Percentiles rank a stretch among this genome's conserved stretches.
Evolutionary conservation across 1,140 invertebrate genomes (phyloP).

Genomic region (Drosophila pectinifera): DNA sequence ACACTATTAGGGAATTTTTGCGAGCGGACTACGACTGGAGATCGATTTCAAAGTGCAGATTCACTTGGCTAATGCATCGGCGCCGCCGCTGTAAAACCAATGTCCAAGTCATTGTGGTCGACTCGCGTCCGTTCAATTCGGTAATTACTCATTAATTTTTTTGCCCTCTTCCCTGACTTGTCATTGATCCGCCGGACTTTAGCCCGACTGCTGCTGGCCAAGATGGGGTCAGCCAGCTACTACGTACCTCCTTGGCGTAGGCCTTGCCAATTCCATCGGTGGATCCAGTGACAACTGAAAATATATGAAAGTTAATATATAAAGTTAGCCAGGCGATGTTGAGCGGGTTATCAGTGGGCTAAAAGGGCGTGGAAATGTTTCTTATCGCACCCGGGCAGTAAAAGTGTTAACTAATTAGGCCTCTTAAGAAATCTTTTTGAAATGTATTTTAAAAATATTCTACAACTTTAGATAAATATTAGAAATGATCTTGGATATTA

Average conservation of each 20-base stretch:
- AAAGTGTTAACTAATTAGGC: constrained; percentile 1
- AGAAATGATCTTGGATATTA: too few species aligned
- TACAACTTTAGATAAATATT: background rate
- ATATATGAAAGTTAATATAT: constrained; percentile 52
- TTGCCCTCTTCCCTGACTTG: constrained; percentile 15
- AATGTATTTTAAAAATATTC: background rate
- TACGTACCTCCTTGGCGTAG: constrained; percentile 90
- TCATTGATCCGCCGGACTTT: constrained; percentile 25
- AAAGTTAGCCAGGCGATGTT: constrained; percentile 15
- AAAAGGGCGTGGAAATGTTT: background rate
- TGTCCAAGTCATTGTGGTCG: constrained; percentile 50
- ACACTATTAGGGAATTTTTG: constrained; percentile 56
- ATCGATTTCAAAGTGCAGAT: constrained; percentile 63
- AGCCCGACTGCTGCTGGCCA: too few species aligned
- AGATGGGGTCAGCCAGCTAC: constrained; percentile 1
- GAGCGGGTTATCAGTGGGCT: constrained; percentile 11
- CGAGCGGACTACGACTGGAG: constrained; percentile 16
- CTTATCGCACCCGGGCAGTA: constrained; percentile 45
- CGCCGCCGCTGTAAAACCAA: constrained; percentile 2
- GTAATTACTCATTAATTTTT: constrained; percentile 38
- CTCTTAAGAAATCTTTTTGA: background rate
- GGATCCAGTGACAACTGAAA: constrained; percentile 93
- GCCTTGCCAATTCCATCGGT: constrained; percentile 97
- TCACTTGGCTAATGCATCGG: constrained; percentile 36
- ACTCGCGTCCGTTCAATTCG: constrained; percentile 11